Evolutionary conservation across 2,888 invertebrate species (phyloP).

Genomic region (Oligia fasciuncula): DNA sequence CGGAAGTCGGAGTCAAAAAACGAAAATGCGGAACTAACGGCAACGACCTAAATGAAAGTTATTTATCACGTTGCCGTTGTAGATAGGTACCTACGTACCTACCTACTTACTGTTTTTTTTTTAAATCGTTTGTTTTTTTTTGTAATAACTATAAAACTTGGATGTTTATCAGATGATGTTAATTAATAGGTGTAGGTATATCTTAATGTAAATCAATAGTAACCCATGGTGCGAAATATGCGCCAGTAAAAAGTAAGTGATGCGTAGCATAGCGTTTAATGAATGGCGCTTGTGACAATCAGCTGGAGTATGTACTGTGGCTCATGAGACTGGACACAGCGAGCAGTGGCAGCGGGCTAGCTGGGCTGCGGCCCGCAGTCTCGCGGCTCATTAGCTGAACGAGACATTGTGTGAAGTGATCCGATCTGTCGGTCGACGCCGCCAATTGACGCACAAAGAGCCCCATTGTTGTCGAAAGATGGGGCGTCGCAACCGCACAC

Average conservation of each 20-base stretch:
- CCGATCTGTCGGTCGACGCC: conserved; percentile 51
- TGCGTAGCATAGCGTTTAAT: background rate
- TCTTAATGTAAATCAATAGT: background rate
- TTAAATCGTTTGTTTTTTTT: no score
- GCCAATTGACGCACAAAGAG: conserved; percentile 74
- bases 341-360: background rate
- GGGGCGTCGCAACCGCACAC: conserved; percentile 33
- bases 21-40: no score
- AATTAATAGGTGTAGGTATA: background rate
- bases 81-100: no score
- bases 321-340: background rate
- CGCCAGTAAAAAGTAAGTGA: no score
- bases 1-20: no score
- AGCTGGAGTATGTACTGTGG: background rate
- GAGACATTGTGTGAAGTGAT: conserved; percentile 57
- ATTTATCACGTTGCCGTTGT: no score
- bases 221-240: background rate
- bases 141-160: background rate
- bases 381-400: conserved; percentile 36
- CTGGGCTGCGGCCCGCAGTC: background rate
- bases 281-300: background rate
- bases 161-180: background rate
- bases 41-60: no score
- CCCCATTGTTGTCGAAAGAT: conserved; percentile 55
- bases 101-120: no score